Evolutionary conservation across 2,888 invertebrate genomes (phyloP), one percentile per base, ranked within the genome.

Genomic region (Ophioninae sp.): DNA sequence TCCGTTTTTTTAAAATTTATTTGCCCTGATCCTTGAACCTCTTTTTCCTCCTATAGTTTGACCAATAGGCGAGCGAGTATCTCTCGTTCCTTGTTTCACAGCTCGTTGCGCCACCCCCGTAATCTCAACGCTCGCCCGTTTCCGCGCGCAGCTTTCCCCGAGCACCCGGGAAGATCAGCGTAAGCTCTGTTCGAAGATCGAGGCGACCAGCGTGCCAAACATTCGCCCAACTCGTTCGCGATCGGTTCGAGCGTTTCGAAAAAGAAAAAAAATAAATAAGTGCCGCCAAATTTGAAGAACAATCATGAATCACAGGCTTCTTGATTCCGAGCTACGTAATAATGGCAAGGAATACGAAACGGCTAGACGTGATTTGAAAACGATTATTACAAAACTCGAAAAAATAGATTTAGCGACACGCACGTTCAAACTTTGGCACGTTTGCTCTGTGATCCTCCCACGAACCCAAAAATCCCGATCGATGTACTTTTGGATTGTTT

Each of bases 81-180:
- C 74, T n/a, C 13, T 50, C 68, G 87, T 85, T 87, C 88, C 89
- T 87, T 86, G 87, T 91, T 91, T 90, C 88, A 90, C 91, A 88
- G 87, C 84, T 87, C 86, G 83, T 79, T 89, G 89, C 87, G 88
- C 88, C 86, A 86, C 68, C 56, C 76, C 86, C 84, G 79, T 86
- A 88, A 87, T 83, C 79, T 86, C 79, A 75, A 59, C n/a, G 73
- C 61, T n/a, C 56, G 7, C 39, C 17, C 64, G 75, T 57, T 65
- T 57, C 50, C 85, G 83, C 83, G 83, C 83, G 88, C 85, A 86
- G 87, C 87, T 85, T 86, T 74, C 50, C 30, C 50, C 82, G 62
- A 62, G 64, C 13, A 61, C 59, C 23, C 39, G 13, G 61, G 30
- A 56, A 65, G 70, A 64, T n/a, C 10, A 7, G 57, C 37, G 37